Percentiles rank a stretch among this genome's conserved stretches.
These are phyloP conservation scores for Nemurella pictetii DNA, from an alignment of 2,888 invertebrate genomes.

Conservation along the genomic window DNA sequence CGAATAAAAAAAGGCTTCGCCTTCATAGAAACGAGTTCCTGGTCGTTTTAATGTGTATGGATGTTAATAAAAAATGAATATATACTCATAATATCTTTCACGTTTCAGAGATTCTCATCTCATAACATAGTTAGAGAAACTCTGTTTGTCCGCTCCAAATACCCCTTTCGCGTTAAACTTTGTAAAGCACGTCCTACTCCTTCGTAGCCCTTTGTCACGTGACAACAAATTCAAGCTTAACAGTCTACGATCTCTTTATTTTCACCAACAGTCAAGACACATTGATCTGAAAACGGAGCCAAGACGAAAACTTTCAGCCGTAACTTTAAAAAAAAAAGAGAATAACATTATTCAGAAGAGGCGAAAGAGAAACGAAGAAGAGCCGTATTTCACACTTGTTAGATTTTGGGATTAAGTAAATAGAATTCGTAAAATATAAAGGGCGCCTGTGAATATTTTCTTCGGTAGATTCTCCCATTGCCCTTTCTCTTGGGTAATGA, in stretches of 20 bases:
- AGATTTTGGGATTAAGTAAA: neutral
- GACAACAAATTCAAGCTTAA: neutral
- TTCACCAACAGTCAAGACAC: neutral
- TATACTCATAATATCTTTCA: neutral
- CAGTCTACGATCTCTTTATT: neutral
- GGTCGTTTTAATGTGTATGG: neutral
- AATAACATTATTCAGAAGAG: neutral
- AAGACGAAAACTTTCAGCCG: neutral
- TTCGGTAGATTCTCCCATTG: neutral
- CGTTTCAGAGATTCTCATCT: neutral
- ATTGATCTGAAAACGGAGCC: neutral
- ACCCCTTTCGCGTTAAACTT: neutral
- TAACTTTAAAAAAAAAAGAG: neutral
- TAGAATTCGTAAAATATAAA: neutral
- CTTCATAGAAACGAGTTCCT: neutral
- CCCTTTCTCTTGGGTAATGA: conserved; percentile 1
- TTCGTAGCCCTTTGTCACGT: neutral
- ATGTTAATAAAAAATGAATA: neutral
- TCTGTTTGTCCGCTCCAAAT: neutral
- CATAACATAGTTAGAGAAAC: neutral
- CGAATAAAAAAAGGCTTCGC: neutral
- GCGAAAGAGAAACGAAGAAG: neutral
- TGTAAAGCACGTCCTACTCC: neutral
- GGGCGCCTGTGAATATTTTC: neutral
- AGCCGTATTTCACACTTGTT: neutral